Evolutionary conservation across 2,888 invertebrate genomes (phyloP), one percentile per base, ranked within the genome.

Genomic region (Prostheceraeus crozeri): DNA sequence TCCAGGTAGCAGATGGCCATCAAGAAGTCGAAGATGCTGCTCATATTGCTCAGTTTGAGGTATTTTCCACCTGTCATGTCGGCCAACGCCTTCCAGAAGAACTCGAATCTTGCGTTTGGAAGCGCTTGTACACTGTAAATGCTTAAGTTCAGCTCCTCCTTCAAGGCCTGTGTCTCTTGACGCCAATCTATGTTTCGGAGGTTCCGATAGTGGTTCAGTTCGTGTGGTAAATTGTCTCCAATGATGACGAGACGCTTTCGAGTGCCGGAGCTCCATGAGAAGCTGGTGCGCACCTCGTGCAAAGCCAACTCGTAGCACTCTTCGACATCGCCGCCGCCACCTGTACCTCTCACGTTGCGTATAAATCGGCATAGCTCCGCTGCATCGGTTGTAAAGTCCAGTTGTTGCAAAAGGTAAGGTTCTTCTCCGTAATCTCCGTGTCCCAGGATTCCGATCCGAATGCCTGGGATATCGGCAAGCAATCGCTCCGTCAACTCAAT

Each of bases 391-490:
- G 69, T 68, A 16, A 72, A 66, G 54, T 73, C 71, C 1, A 69
- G 58, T 27, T 66, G 65, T 59, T 71, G 68, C 31, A 71, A 71
- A 33, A 72, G 65, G 60, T 72, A 73, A 11, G 62, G 62, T 63
- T 72, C 72, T 63, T 72, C 72, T 51, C 71, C 71, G 62, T 73
- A 73, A 62, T 73, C 72, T 1, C 73, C 73, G 52, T 73, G 73
- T 1, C 72, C 73, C 19, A 73, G 65, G 19, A 73, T 66, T 3
- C 69, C 70, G 8, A 71, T 67, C n/a, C 67, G 65, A 33, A 73
- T 68, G 3, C 66, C 67, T 0, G 71, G 70, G 31, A 72, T 70
- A 64, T 73, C 73, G 28, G 68, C 66, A 46, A 70, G 67, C 3
- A 73, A 67, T 6, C 72, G 67, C 60, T 70, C 66, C 25, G 72